Evolutionary conservation across 2,797 vertebrate species (phyloP), one percentile per base, ranked within the genome.

Genomic region (Anabas testudineus): DNA sequence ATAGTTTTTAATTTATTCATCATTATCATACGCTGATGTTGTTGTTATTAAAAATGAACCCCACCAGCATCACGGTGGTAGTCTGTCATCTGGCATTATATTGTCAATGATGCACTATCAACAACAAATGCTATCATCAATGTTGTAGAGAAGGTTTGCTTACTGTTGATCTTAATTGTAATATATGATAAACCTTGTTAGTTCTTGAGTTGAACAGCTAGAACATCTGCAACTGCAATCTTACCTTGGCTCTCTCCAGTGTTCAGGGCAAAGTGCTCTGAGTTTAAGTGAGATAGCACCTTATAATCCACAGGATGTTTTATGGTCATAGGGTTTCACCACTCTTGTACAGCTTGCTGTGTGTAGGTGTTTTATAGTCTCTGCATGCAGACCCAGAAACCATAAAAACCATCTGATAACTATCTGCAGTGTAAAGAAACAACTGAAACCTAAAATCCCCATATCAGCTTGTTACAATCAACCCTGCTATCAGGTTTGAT

Each of bases 231-330:
- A 52, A 55, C 61, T 68, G 49, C 67, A 48, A 36, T 56, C 88
- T 87, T 91, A 92, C 91, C 91, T 85, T 6, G 28, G 43, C 62
- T 79, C 55, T 65, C 42, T 77, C 41, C 45, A 7, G 0, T 22
- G 67, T 41, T 62, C 72, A 8, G 71, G 58, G 66, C 63, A 76
- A 84, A 81, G 76, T 80, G 67, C 28, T 19, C 49, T 48, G 9
- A 48, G 59, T 78, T 67, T 63, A 71, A 60, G 46, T 18, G 36
- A 69, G 82, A 81, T 71, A 52, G 67, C 8, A 22, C 43, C 41
- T 85, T 85, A 69, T 80, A 78, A 61, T 76, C 60, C 41, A 64
- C 49, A 55, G 63, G 67, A 71, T 76, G 45, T 49, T 13, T 74
- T 65, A 49, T 76, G 54, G 77, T 80, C 54, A 76, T 3, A 30